Evolutionary conservation across 2,797 vertebrate species (phyloP).

Genomic region (Syncerus caffer): DNA sequence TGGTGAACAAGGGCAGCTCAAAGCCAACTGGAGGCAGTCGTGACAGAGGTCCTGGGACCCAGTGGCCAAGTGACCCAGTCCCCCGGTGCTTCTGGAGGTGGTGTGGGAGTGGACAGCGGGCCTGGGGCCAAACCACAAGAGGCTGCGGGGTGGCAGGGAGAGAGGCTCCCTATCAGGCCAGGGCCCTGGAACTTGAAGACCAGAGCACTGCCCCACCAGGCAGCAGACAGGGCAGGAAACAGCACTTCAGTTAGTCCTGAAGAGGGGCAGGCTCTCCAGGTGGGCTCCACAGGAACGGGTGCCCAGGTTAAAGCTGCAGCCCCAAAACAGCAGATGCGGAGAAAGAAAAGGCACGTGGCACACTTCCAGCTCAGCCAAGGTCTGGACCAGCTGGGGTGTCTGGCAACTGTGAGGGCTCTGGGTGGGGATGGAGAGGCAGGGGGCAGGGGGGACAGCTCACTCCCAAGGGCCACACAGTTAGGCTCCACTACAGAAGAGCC

Average conservation of each 20-base stretch:
- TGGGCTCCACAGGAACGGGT: fast-evolving
- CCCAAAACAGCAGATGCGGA: background rate
- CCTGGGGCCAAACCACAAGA: background rate
- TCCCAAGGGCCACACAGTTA: fast-evolving
- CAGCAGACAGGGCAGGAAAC: background rate
- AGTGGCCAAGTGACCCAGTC: background rate
- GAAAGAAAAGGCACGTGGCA: background rate
- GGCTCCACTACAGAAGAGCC: background rate
- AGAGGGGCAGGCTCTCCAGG: background rate
- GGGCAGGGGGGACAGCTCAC: fast-evolving
- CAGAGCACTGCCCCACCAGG: background rate
- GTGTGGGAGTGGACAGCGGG: background rate
- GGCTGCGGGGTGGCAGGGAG: fast-evolving
- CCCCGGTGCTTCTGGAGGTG: background rate
- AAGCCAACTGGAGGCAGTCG: fast-evolving
- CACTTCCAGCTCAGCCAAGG: background rate
- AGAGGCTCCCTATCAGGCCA: fast-evolving
- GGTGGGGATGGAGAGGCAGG: background rate
- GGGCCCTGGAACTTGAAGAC: background rate
- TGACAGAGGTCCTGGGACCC: background rate
- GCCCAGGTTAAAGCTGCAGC: background rate
- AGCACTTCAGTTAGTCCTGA: background rate
- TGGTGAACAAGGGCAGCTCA: background rate
- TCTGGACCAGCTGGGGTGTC: background rate
- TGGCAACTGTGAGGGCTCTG: background rate